Percentiles rank a stretch among this genome's conserved stretches.
Evolutionary conservation across 2,888 invertebrate species (phyloP).

Genomic region (Yponomeuta plumbellus): DNA sequence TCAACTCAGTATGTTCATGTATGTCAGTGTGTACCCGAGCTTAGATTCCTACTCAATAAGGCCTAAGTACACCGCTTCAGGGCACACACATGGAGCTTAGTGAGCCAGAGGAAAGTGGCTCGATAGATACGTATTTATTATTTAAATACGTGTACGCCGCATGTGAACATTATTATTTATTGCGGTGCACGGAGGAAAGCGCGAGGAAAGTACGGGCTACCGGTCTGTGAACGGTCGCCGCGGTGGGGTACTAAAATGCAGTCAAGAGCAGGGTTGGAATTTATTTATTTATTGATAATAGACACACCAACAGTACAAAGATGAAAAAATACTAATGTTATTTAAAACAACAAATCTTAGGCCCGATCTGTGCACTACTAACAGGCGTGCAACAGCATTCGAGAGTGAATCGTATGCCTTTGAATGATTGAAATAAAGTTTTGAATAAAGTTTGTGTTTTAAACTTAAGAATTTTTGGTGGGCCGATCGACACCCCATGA

Average conservation of each 20-base stretch:
- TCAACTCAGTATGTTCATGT: too few relatives aligned
- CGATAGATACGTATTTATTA: slow-evolving; percentile 42
- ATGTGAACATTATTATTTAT: slow-evolving; percentile 62
- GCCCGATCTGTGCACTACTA: too few relatives aligned
- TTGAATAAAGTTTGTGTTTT: too few relatives aligned
- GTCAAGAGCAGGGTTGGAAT: neutral
- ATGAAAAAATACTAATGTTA: too few relatives aligned
- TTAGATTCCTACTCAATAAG: neutral
- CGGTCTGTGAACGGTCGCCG: slow-evolving; percentile 20
- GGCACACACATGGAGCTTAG: slow-evolving; percentile 1
- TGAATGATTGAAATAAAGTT: too few relatives aligned
- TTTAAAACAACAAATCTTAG: too few relatives aligned
- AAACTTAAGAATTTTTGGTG: too few relatives aligned
- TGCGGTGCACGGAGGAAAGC: slow-evolving; percentile 46
- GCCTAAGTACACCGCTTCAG: neutral
- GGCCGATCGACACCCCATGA: too few relatives aligned
- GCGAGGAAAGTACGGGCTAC: slow-evolving; percentile 37
- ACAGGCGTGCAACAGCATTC: too few relatives aligned
- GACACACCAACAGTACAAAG: too few relatives aligned
- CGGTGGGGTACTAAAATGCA: neutral
- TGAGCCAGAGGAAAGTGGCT: slow-evolving; percentile 42
- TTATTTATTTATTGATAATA: too few relatives aligned
- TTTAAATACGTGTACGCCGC: slow-evolving; percentile 38
- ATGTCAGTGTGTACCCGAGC: neutral
- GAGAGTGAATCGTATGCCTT: too few relatives aligned